Conservation (phyloP, 2,113 vertebrate genomes). For the Melanerpes formicivorus region DNA sequence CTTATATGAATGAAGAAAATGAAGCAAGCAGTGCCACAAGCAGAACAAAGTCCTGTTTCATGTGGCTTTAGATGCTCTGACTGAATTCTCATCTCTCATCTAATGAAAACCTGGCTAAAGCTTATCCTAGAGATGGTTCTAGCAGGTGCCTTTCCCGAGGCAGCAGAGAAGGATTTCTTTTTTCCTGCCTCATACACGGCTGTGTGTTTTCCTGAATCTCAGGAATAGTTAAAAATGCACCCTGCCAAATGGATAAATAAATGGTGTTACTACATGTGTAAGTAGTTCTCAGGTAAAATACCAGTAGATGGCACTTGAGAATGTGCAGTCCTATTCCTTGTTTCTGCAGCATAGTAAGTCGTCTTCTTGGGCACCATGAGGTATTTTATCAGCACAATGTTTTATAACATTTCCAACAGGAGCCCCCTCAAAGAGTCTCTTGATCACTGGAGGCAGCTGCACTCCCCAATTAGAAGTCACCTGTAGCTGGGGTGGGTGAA, state of each 20-base stretch:
- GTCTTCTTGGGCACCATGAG: rapidly evolving
- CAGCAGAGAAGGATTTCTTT: not conserved
- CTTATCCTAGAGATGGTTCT: not conserved
- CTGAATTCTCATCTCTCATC: not conserved
- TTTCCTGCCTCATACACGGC: rapidly evolving
- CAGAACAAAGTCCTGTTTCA: not conserved
- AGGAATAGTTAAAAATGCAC: rapidly evolving
- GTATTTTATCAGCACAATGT: not conserved
- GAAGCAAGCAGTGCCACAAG: not conserved
- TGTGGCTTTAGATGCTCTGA: not conserved
- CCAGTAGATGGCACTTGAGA: constrained; percentile 53
- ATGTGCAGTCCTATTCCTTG: not conserved
- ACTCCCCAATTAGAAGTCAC: not conserved
- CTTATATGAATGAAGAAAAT: not conserved
- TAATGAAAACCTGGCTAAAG: not conserved
- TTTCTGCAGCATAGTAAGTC: rapidly evolving
- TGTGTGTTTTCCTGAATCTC: not conserved
- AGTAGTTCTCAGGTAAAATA: not conserved
- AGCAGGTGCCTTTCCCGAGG: not conserved
- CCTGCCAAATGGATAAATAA: not conserved
- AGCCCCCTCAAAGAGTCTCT: not conserved
- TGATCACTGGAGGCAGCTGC: not conserved
- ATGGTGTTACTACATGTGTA: rapidly evolving
- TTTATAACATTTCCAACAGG: not conserved
- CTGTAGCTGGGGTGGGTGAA: not conserved